phyloP scores from a whole-genome alignment of 2,113 vertebrate genomes.

The Syngnathus typhle region DNA sequence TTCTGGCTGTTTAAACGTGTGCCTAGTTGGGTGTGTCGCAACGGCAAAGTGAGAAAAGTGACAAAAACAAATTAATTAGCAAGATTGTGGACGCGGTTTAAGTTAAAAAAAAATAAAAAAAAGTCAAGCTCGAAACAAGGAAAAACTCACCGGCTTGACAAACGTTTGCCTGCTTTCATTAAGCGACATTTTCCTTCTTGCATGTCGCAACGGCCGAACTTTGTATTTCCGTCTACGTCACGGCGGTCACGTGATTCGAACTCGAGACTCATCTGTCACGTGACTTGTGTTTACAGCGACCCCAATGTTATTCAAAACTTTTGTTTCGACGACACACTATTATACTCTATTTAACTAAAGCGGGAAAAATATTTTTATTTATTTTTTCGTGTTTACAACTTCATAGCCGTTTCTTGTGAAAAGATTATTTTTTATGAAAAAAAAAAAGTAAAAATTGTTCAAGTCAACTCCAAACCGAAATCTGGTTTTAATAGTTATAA shows the following conservation, averaged over 20 bases:
- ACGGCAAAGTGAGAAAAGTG: not conserved
- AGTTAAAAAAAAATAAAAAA: not conserved
- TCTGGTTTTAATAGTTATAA: too few species aligned
- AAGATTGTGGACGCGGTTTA: too few species aligned
- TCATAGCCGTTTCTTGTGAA: too few species aligned
- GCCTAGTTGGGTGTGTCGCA: not conserved
- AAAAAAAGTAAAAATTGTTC: too few species aligned
- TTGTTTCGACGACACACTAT: too few species aligned
- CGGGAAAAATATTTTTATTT: too few species aligned
- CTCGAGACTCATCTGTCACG: not conserved
- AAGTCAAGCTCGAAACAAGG: not conserved
- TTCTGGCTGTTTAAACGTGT: too few species aligned
- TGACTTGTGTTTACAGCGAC: not conserved
- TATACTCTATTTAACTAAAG: too few species aligned
- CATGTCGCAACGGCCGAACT: not conserved
- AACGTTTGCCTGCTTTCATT: conserved; percentile 61
- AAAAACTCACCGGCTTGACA: conserved; percentile 56
- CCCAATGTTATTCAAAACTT: too few species aligned
- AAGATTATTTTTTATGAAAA: too few species aligned
- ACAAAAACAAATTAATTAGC: not conserved
- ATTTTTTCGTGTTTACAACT: too few species aligned
- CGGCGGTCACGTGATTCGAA: not conserved
- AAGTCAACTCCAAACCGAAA: too few species aligned
- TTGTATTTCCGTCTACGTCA: conserved; percentile 25
- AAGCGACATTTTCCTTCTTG: conserved; percentile 50